Conservation (phyloP, 2,113 vertebrate species). For the Centropristis striata region DNA sequence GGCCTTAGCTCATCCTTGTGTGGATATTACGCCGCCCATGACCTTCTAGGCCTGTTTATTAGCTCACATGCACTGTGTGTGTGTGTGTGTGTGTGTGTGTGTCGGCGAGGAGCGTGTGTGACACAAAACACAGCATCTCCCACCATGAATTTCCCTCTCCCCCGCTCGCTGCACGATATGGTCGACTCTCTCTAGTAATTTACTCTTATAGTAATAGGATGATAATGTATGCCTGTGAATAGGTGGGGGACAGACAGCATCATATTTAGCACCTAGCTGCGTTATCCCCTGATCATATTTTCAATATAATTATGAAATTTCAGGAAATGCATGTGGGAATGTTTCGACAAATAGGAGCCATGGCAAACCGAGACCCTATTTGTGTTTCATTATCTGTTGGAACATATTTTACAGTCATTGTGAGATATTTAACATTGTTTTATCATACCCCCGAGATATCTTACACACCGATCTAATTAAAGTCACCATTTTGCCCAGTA, state of each 20-base stretch:
- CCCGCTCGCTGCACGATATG: neutral
- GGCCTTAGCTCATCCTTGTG: constrained; percentile 73
- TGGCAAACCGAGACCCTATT: constrained; percentile 83
- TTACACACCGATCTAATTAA: constrained; percentile 89
- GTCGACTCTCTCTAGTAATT: constrained; percentile 49
- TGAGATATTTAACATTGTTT: constrained; percentile 88
- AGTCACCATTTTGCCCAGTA: constrained; percentile 84
- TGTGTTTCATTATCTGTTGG: constrained; percentile 88
- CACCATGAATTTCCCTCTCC: neutral
- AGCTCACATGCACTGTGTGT: constrained; percentile 29
- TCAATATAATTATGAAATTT: constrained; percentile 81
- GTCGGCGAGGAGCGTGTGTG: neutral
- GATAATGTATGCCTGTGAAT: constrained; percentile 73
- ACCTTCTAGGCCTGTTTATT: constrained; percentile 76
- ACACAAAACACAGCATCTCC: constrained; percentile 35
- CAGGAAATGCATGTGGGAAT: constrained; percentile 75
- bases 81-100: neutral
- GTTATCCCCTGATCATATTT: constrained; percentile 78
- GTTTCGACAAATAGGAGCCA: constrained; percentile 81
- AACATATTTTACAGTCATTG: constrained; percentile 87
- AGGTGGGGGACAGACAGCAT: constrained; percentile 57
- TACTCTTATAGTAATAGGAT: constrained; percentile 66
- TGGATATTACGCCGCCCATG: constrained; percentile 69
- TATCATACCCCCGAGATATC: constrained; percentile 89
- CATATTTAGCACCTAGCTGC: constrained; percentile 80